Percentiles rank a stretch among this genome's conserved stretches.
These are phyloP conservation scores for Lagria hirta DNA, from an alignment of 2,888 invertebrate genomes.

Conservation along the genomic window DNA sequence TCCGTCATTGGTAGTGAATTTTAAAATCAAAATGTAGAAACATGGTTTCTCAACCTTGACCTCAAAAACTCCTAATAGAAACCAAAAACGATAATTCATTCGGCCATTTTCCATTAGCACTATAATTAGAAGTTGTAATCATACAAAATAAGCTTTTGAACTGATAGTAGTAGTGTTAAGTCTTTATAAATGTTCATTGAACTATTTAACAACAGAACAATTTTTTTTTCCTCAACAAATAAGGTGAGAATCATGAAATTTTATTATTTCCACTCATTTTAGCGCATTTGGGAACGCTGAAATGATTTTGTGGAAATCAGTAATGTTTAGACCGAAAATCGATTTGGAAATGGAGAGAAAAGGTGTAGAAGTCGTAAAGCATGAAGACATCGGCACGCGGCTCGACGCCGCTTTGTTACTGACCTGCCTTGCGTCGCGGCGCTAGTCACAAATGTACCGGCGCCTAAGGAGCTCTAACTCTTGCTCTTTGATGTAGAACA, in stretches of 20 bases:
- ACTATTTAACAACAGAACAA: neutral
- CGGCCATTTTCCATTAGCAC: no score
- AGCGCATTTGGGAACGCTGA: neutral
- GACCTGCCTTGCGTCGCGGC: conserved; percentile 50
- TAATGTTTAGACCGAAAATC: conserved; percentile 8
- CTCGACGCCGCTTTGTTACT: conserved; percentile 49
- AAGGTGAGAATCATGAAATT: no score
- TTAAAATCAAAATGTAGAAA: no score
- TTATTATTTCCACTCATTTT: neutral
- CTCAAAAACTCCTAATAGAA: no score
- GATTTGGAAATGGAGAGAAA: conserved; percentile 17
- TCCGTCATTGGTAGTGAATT: no score
- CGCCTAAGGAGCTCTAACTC: conserved; percentile 43
- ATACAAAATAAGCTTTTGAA: no score
- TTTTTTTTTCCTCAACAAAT: no score
- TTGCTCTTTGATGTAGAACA: conserved; percentile 40
- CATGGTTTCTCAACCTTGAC: no score
- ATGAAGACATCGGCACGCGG: conserved; percentile 48
- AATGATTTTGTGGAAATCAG: conserved; percentile 9
- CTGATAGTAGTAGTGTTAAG: no score
- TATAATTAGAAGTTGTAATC: no score
- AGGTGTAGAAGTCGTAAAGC: conserved; percentile 34
- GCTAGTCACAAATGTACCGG: conserved; percentile 44
- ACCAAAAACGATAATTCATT: no score
- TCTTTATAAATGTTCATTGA: no score